Conservation (phyloP, 23 tunicate species). For the Corella eumyota region DNA sequence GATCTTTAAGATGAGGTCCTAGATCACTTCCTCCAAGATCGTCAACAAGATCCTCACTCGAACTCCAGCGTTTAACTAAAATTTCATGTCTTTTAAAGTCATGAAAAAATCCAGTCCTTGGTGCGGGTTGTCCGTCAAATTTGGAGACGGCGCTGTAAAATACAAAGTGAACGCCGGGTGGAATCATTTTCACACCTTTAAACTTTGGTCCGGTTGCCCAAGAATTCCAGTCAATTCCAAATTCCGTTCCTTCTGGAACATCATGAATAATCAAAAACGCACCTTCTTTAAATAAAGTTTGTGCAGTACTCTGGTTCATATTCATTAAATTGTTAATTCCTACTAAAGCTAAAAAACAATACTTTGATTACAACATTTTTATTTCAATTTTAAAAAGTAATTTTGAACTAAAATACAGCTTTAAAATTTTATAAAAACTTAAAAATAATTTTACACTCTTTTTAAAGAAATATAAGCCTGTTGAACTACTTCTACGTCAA, state of each 20-base stretch:
- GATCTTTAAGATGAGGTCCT: slow-evolving; percentile 10
- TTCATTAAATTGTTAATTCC: too few species aligned
- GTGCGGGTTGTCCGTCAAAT: slow-evolving; percentile 51
- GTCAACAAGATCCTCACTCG: slow-evolving; percentile 37
- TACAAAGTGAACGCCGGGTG: slow-evolving; percentile 92
- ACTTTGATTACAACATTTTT: too few species aligned
- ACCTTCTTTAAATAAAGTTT: slow-evolving; percentile 61
- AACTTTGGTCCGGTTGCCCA: slow-evolving; percentile 83
- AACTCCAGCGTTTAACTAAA: slow-evolving; percentile 47
- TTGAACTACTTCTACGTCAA: too few species aligned
- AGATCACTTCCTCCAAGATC: slow-evolving; percentile 8
- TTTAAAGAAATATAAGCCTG: too few species aligned
- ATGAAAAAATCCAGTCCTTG: slow-evolving; percentile 87
- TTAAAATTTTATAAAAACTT: too few species aligned
- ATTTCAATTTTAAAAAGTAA: too few species aligned
- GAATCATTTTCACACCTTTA: slow-evolving; percentile 93
- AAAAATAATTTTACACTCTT: too few species aligned
- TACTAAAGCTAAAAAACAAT: too few species aligned
- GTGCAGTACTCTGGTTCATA: slow-evolving; percentile 75
- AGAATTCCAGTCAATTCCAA: slow-evolving; percentile 94
- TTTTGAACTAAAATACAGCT: too few species aligned
- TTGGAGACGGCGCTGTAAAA: slow-evolving; percentile 59
- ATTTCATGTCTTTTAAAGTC: slow-evolving; percentile 59
- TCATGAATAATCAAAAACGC: slow-evolving; percentile 60
- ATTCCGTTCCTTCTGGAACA: slow-evolving; percentile 91